Base-by-base conservation (phyloP, 30 jellyfish, hydroid and myxozoan genomes). In the Hydra vulgaris region DNA sequence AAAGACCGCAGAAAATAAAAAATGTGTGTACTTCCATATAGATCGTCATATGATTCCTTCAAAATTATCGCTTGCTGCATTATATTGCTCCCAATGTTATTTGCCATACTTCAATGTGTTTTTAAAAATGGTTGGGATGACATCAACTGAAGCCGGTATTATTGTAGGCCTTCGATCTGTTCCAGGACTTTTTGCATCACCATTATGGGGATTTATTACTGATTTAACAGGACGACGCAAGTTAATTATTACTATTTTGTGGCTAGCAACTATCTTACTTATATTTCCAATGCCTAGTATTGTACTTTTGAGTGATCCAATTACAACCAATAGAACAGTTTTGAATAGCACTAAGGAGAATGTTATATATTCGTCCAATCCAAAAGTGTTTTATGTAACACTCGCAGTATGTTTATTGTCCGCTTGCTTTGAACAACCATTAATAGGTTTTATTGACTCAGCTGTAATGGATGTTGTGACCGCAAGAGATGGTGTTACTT, bases 121-220 rank as follows among this genome's bases (percentile, higher is more conserved):
- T 75, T 75, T 75, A 17, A 75, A 74, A 21, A 21, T 73, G 18
- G 24, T 75, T 25, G 83, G 83, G 7, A 17, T 75, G 83, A 25
- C 83, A 15, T 66, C 71, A 18, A 15, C 83, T 26, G 40, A 75
- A 7, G 83, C 83, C 24, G 83, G 83, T 20, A 25, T 75, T 1
- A 75, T 75, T 26, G 24, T 70, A 17, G 83, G 83, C 19, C 66
- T 75, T 8, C 21, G 83, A 75, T 22, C 83, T 23, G 25, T 75
- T n/a, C 70, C 83, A 0, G 55, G 74, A 22, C 56, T 75, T 75
- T 53, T 75, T 75, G 83, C 74, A 25, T 27, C 70, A 0, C 83
- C 83, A 7, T 22, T 75, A 25, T 70, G 76, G 76, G 76, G 76
- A 70, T 8, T 70, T 22, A 22, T 70, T 0, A 0, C 76, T 12